Percentiles rank a stretch among this genome's conserved stretches.
Evolutionary conservation across 2,113 vertebrate species (phyloP).

Genomic region (Myxocyprinus asiaticus): DNA sequence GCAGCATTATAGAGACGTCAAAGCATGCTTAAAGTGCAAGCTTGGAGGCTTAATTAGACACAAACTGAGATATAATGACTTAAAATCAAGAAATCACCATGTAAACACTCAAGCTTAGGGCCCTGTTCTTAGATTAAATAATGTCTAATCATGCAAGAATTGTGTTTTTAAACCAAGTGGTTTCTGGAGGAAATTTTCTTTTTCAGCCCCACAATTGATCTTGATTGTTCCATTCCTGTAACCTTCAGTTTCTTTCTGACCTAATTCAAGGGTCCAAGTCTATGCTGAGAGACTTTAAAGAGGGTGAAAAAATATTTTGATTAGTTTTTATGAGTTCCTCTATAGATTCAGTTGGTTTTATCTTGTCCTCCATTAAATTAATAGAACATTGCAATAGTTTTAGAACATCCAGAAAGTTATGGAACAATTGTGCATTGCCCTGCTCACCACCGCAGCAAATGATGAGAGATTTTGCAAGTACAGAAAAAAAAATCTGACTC

Average conservation of each 20-base stretch:
- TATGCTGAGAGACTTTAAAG: background rate
- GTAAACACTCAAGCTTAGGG: background rate
- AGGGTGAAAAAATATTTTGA: background rate
- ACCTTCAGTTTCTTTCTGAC: slow-evolving; percentile 13
- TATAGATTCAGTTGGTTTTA: background rate
- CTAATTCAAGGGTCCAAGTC: slow-evolving; percentile 7
- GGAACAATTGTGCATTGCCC: slow-evolving; percentile 20
- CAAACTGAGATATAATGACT: background rate
- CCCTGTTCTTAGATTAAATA: no score
- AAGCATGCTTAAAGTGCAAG: slow-evolving; percentile 25
- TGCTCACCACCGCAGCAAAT: slow-evolving; percentile 10
- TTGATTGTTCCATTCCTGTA: background rate
- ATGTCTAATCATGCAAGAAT: background rate
- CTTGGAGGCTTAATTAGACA: slow-evolving; percentile 26
- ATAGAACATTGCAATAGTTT: slow-evolving; percentile 5
- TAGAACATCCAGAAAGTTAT: background rate
- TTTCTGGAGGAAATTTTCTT: no score
- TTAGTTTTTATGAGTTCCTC: slow-evolving; percentile 24
- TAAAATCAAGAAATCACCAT: background rate
- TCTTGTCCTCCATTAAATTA: slow-evolving; percentile 34
- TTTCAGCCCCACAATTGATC: no score
- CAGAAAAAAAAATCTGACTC: background rate
- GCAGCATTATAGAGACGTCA: slow-evolving; percentile 57
- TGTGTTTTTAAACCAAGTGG: no score
- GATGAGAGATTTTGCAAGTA: slow-evolving; percentile 12